phyloP scores from a whole-genome alignment of 2,888 invertebrate genomes.

The Drosophila flavopinicola region DNA sequence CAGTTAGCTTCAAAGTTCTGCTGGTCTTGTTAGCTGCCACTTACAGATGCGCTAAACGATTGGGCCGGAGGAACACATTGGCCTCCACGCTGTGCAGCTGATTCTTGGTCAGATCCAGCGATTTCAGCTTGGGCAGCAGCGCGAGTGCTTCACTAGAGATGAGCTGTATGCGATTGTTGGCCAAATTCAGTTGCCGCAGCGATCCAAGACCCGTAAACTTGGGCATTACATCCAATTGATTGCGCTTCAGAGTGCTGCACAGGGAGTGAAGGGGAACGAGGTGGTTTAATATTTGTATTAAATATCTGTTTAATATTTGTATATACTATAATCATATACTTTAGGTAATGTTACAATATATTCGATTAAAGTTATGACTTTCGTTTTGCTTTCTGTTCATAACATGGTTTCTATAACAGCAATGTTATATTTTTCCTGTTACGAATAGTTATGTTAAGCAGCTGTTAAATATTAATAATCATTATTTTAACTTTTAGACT shows the following conservation, averaged over 20 bases:
- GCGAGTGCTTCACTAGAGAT: slow-evolving; percentile 95
- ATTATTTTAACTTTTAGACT: no score
- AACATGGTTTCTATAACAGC: no score
- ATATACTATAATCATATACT: no score
- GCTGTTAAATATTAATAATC: no score
- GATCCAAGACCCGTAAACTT: slow-evolving; percentile 91
- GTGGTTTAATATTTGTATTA: no score
- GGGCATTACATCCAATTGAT: slow-evolving; percentile 91
- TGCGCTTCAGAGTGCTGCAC: slow-evolving; percentile 88
- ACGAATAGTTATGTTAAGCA: no score
- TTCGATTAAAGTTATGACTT: no score
- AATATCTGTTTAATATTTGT: no score
- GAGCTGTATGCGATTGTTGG: slow-evolving; percentile 91
- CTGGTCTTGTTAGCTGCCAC: slow-evolving; percentile 32
- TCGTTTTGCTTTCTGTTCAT: no score
- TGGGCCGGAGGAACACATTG: slow-evolving; percentile 85
- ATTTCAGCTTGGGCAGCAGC: slow-evolving; percentile 86
- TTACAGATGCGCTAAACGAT: slow-evolving; percentile 78
- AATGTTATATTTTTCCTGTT: no score
- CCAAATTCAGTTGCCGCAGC: slow-evolving; percentile 90
- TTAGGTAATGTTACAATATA: no score
- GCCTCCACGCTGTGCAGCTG: slow-evolving; percentile 83
- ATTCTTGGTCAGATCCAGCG: slow-evolving; percentile 85
- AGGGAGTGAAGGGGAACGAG: neutral
- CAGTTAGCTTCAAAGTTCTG: neutral